Conservation (phyloP, 2,113 vertebrate genomes). For the Gracilinanus agilis region DNA sequence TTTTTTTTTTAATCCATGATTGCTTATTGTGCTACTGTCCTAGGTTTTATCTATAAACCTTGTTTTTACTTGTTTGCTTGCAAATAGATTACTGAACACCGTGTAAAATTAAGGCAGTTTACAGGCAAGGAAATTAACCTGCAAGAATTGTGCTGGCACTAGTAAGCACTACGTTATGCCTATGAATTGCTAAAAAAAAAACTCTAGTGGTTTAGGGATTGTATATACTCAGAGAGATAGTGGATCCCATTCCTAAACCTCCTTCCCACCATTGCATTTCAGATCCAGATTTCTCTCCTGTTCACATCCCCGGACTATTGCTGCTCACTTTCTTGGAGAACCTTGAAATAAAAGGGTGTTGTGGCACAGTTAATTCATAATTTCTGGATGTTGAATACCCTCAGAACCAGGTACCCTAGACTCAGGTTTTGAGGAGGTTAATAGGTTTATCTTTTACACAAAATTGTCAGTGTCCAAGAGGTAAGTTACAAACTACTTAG, state of each 20-base stretch:
- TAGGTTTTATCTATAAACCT: constrained; percentile 39
- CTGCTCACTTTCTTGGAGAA: constrained; percentile 30
- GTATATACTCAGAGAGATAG: constrained; percentile 22
- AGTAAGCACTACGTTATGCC: background rate
- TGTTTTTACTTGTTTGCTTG: constrained; percentile 54
- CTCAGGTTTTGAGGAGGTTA: background rate
- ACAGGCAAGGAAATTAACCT: constrained; percentile 40
- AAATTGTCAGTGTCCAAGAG: background rate
- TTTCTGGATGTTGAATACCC: background rate
- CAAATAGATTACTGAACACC: constrained; percentile 51
- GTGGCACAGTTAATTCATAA: background rate
- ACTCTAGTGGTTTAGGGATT: constrained; percentile 36
- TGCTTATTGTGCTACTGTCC: constrained; percentile 56
- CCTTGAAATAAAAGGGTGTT: constrained; percentile 20
- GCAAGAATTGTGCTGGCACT: constrained; percentile 32
- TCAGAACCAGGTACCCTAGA: background rate
- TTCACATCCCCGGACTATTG: background rate
- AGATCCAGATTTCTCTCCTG: background rate
- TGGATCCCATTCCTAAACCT: background rate
- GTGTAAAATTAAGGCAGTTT: constrained; percentile 53
- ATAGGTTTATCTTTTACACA: background rate
- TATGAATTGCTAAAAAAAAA: constrained; percentile 47
- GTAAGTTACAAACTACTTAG: background rate
- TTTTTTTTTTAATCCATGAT: constrained; percentile 60
- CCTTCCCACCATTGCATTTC: constrained; percentile 19